phyloP scores from a whole-genome alignment of 2,113 vertebrate genomes.

The Misgurnus anguillicaudatus region DNA sequence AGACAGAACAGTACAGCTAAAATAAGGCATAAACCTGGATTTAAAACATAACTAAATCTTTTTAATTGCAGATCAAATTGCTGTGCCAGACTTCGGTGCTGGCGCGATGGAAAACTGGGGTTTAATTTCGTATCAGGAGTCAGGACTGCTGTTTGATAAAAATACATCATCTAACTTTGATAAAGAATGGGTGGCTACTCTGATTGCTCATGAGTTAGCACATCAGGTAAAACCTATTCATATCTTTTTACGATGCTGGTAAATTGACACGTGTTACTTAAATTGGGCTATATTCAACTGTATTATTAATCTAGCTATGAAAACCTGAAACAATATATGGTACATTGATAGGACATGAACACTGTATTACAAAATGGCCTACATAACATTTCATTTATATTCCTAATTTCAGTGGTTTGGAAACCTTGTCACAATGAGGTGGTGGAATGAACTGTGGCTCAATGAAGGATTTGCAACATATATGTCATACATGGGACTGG shows the following conservation, averaged over 20 bases:
- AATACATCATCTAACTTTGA: conserved; percentile 61
- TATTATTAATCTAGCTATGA: neutral
- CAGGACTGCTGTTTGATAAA: conserved; percentile 64
- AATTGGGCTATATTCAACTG: neutral
- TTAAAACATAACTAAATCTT: neutral
- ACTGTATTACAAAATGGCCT: neutral
- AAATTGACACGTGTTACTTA: neutral
- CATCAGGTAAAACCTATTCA: conserved; percentile 69
- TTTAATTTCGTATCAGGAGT: conserved; percentile 70
- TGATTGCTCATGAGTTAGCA: conserved; percentile 73
- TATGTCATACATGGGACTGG: conserved; percentile 75
- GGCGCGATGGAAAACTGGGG: conserved; percentile 78
- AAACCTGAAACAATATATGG: too few species aligned
- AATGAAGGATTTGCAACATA: conserved; percentile 92
- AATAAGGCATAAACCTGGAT: too few species aligned
- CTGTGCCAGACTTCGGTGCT: conserved; percentile 67
- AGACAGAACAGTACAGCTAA: neutral
- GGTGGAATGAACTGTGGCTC: conserved; percentile 95
- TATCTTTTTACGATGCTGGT: neutral
- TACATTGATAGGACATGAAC: too few species aligned
- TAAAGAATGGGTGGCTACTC: conserved; percentile 57
- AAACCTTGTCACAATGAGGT: conserved; percentile 89
- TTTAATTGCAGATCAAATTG: conserved; percentile 70
- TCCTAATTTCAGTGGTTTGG: conserved; percentile 86
- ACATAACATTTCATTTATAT: neutral